Percentiles rank a stretch among this genome's conserved stretches.
Conservation (phyloP, 2,888 invertebrate species). For the Dicranocentrus wangi region DNA sequence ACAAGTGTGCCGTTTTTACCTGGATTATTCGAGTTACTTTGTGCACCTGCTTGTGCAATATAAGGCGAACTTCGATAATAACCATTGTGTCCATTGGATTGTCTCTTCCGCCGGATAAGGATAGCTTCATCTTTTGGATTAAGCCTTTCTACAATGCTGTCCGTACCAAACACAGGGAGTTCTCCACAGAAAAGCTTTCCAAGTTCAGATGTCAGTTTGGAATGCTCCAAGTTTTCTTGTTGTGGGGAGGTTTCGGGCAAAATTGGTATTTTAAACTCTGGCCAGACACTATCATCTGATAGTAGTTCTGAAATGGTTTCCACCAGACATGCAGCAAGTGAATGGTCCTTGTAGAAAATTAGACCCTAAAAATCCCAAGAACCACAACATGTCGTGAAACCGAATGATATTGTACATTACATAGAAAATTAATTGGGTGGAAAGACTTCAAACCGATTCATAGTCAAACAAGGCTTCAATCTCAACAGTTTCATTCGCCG, state of each 20-base stretch:
- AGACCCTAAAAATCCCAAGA: conserved; percentile 42
- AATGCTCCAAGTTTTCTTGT: too few species aligned
- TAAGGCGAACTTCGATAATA: conserved; percentile 24
- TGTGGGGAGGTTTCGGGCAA: not conserved
- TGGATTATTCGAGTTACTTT: conserved; percentile 14
- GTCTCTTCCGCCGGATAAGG: conserved; percentile 29
- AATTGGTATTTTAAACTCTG: conserved; percentile 11
- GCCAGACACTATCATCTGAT: not conserved
- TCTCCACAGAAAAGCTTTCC: conserved; percentile 43
- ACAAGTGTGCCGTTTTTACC: too few species aligned
- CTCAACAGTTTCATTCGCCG: conserved; percentile 11
- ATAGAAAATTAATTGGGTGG: too few species aligned
- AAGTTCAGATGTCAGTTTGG: conserved; percentile 5
- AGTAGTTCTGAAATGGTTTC: conserved; percentile 44
- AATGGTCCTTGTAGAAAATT: conserved; percentile 57
- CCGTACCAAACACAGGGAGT: too few species aligned
- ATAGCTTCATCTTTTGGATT: too few species aligned
- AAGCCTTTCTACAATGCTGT: too few species aligned
- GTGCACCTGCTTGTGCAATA: conserved; percentile 3
- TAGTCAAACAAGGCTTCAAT: conserved; percentile 46
- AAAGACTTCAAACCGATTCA: conserved; percentile 17
- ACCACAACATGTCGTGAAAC: not conserved
- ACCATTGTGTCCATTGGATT: conserved; percentile 13
- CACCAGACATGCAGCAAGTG: conserved; percentile 42
- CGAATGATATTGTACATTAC: not conserved